Evolutionary conservation across 2,797 vertebrate species (phyloP), one percentile per base, ranked within the genome.

Genomic region (Salarias fasciatus): DNA sequence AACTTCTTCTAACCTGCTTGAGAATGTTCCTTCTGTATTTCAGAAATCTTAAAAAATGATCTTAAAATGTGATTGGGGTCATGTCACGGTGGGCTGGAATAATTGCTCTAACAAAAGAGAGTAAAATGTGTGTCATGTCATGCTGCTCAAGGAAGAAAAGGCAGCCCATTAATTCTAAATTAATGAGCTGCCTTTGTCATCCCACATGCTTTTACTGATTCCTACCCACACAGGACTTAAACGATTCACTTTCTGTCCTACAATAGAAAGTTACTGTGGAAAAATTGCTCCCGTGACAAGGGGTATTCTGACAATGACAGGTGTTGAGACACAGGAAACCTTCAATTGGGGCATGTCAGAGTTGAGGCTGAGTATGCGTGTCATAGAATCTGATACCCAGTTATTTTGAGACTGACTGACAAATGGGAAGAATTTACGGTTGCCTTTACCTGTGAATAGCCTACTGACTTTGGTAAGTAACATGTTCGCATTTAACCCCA

Each of bases 341-440:
- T 60, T 47, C 52, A 33, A 60, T 6, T 38, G 14, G 46, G 48
- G 29, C 12, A 30, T 51, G 41, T 57, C 56, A 35, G 35, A 54
- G 57, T 35, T 55, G 13, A 47, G 35, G 8, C 1, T 46, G 33
- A 46, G 28, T 13, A 42, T 12, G 14, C 31, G 30, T 33, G 13
- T 4, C 28, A 6, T 61, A 47, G 48, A 72, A 77, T 51, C 2
- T 61, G 38, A 68, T 46, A 61, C 29, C 31, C 7, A 28, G 0
- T 5, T 40, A n/a, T 60, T 55, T 75, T 18, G 4, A 11, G 63
- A 54, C 33, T 35, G 53, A 45, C 40, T 4, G 28, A 53, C 53
- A 64, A n/a, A 72, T 49, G 59, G 63, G 40, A 59, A 13, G 35
- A 49, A 43, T 65, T 68, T 18, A 43, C 54, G 14, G 49, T 37